Evolutionary conservation across 2,888 invertebrate genomes (phyloP).

Genomic region (Microplitis deprimator): DNA sequence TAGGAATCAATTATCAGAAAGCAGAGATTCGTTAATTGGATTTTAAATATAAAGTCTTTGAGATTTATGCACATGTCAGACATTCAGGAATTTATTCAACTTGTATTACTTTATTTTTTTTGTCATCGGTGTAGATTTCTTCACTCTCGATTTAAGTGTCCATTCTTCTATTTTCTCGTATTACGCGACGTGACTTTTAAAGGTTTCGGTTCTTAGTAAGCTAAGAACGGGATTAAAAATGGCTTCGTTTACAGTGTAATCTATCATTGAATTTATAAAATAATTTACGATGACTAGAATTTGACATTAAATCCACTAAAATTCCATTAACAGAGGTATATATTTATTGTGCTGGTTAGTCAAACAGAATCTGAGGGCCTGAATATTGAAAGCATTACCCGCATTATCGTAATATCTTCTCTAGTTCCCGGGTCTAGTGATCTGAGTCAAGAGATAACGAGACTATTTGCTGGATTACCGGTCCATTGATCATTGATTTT

Average conservation of each 20-base stretch:
- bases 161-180: slow-evolving; percentile 25
- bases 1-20: background rate
- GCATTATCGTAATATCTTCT: background rate
- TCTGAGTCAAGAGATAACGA: slow-evolving; percentile 21
- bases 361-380: background rate
- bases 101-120: background rate
- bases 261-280: background rate
- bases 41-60: background rate
- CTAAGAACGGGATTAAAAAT: slow-evolving; percentile 32
- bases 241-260: slow-evolving; percentile 13
- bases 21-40: background rate
- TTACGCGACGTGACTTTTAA: slow-evolving; percentile 31
- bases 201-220: slow-evolving; percentile 26
- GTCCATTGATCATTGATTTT: slow-evolving; percentile 18
- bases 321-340: background rate
- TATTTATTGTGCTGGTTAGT: background rate
- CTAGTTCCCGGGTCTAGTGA: background rate
- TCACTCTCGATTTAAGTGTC: slow-evolving; percentile 12
- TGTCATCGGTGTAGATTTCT: slow-evolving; percentile 25
- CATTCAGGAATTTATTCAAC: background rate
- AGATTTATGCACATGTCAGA: background rate
- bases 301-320: background rate
- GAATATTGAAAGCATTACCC: background rate
- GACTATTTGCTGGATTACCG: slow-evolving; percentile 19
- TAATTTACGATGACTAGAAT: background rate